Percentiles rank a stretch among this genome's conserved stretches.
phyloP scores from a whole-genome alignment of 2,888 invertebrate species.

The Heterodera filipjevi region DNA sequence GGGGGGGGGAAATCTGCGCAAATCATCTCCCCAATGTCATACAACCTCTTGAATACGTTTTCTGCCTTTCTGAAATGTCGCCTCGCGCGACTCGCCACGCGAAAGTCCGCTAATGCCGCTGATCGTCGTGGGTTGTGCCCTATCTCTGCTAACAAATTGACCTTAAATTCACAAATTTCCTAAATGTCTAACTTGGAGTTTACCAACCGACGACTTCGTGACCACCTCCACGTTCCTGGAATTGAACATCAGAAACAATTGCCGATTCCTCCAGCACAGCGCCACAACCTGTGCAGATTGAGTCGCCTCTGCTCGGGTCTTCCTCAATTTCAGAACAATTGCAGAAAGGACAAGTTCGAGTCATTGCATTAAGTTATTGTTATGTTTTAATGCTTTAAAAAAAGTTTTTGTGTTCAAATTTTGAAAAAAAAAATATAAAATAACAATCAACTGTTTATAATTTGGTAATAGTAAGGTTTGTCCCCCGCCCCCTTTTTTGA shows the following conservation, averaged over 20 bases:
- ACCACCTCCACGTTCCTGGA: conserved; percentile 79
- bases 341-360: conserved; percentile 66
- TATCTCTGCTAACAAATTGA: conserved; percentile 49
- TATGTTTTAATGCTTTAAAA: too few species aligned
- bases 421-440: too few species aligned
- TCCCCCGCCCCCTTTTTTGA: too few species aligned
- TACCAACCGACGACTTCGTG: conserved; percentile 71
- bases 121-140: conserved; percentile 39
- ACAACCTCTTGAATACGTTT: conserved; percentile 60
- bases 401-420: too few species aligned
- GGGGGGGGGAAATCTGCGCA: too few species aligned
- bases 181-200: background rate
- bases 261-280: conserved; percentile 92
- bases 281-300: conserved; percentile 93
- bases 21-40: too few species aligned
- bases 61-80: conserved; percentile 81
- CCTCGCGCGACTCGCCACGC: conserved; percentile 80
- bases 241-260: conserved; percentile 94
- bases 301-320: conserved; percentile 90
- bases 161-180: conserved; percentile 31
- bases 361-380: conserved; percentile 35
- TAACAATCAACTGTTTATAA: too few species aligned
- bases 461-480: too few species aligned
- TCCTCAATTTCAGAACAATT: conserved; percentile 82
- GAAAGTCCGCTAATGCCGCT: conserved; percentile 21